Conservation (phyloP, 1,140 invertebrate genomes). For the Philotrypesis tridentata region DNA sequence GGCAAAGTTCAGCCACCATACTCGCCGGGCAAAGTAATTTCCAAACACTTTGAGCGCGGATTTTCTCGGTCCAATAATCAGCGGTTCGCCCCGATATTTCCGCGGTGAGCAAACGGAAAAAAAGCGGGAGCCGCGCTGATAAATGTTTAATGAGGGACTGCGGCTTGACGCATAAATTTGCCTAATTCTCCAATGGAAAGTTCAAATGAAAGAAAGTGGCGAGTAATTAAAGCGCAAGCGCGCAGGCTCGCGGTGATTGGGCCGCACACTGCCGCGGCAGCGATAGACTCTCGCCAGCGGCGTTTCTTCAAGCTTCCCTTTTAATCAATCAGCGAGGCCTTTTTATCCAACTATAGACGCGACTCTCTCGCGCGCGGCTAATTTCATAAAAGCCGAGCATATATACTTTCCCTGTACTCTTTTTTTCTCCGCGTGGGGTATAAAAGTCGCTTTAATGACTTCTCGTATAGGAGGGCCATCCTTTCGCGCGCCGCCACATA, state of each 20-base stretch:
- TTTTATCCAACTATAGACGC: too few species aligned
- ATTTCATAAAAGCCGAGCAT: too few species aligned
- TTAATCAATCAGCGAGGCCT: constrained; percentile 50
- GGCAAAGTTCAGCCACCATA: neutral
- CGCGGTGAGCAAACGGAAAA: constrained; percentile 10
- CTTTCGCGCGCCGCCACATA: neutral
- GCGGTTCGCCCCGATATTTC: constrained; percentile 9
- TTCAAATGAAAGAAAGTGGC: constrained; percentile 44
- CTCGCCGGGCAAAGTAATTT: neutral
- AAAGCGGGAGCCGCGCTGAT: constrained; percentile 1
- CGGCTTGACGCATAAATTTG: constrained; percentile 43
- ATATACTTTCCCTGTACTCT: too few species aligned
- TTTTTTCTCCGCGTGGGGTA: too few species aligned
- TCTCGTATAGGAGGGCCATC: neutral
- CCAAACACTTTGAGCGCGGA: neutral
- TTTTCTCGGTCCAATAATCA: constrained; percentile 33
- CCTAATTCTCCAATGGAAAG: constrained; percentile 46
- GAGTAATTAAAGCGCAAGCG: constrained; percentile 45
- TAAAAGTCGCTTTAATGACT: constrained; percentile 19
- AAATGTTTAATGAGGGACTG: constrained; percentile 49
- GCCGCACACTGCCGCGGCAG: too few species aligned
- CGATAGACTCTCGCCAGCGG: neutral
- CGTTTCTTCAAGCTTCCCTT: constrained; percentile 8
- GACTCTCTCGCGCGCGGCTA: too few species aligned
- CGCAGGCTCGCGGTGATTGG: constrained; percentile 26